A percentile compares a stretch with the other conserved stretches of the same genome.
Evolutionary conservation across 2,113 vertebrate genomes (phyloP).

Genomic region (Harpagus bidentatus): DNA sequence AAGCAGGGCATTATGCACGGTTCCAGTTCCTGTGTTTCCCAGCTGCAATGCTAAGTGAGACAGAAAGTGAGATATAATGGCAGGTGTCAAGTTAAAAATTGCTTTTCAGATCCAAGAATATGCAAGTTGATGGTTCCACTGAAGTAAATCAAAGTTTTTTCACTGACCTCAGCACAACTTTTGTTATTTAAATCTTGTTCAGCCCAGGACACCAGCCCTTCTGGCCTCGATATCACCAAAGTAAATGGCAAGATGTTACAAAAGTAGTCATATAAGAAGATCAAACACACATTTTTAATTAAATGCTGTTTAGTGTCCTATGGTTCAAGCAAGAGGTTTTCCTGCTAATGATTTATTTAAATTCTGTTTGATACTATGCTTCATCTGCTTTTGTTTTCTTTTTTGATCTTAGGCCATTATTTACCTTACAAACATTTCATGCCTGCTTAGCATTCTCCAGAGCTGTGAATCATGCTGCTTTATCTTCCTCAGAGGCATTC

Average conservation of each 20-base stretch:
- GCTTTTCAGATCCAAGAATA: neutral
- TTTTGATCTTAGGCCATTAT: constrained; percentile 29
- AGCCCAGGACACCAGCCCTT: neutral
- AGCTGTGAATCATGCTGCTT: neutral
- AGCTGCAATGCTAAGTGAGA: neutral
- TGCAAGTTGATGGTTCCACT: neutral
- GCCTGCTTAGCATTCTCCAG: constrained; percentile 2
- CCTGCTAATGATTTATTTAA: constrained; percentile 12
- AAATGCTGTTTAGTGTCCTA: neutral
- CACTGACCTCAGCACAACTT: neutral
- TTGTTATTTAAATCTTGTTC: neutral
- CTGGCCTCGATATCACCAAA: neutral
- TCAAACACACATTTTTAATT: constrained; percentile 25
- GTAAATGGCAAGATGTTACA: neutral
- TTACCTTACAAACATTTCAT: constrained; percentile 31
- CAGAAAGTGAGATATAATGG: neutral
- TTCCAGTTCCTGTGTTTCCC: neutral
- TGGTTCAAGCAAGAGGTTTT: neutral
- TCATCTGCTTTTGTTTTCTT: constrained; percentile 3
- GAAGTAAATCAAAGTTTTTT: constrained; percentile 1
- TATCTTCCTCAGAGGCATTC: neutral
- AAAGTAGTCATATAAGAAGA: neutral
- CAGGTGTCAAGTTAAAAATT: neutral
- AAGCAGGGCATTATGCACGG: neutral
- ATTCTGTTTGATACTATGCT: constrained; percentile 15